These are phyloP conservation scores for Bergia puertoricense DNA, from an alignment of 92 coral and sea anemone genomes.

Conservation along the genomic window DNA sequence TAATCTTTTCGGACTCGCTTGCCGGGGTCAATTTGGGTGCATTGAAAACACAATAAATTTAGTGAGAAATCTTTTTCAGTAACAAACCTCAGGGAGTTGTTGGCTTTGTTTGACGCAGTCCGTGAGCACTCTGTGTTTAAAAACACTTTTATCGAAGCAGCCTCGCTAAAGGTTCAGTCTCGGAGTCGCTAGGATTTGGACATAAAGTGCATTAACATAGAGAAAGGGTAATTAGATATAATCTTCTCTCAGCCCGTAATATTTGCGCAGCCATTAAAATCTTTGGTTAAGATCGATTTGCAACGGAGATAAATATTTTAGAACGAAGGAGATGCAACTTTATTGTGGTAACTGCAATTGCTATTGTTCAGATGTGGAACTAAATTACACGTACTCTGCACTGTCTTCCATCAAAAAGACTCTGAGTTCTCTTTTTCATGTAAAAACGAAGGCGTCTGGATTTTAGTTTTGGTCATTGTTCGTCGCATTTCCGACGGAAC, in stretches of 20 bases:
- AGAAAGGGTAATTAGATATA: conserved; percentile 72
- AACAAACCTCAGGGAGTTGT: conserved; percentile 55
- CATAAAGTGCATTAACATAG: conserved; percentile 64
- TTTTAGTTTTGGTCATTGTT: conserved; percentile 24
- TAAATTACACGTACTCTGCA: conserved; percentile 37
- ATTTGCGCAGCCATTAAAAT: conserved; percentile 80
- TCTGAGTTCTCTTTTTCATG: conserved; percentile 34
- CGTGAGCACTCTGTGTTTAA: conserved; percentile 24
- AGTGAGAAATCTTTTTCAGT: conserved; percentile 61
- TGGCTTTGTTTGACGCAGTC: conserved; percentile 51
- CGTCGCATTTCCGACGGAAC: conserved; percentile 51
- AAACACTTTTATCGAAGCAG: conserved; percentile 27
- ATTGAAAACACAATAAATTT: conserved; percentile 61
- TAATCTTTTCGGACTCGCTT: conserved; percentile 64
- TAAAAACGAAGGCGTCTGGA: conserved; percentile 45
- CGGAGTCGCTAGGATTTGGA: conserved; percentile 35
- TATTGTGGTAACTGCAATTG: conserved; percentile 70
- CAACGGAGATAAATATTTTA: conserved; percentile 88
- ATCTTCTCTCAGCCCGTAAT: conserved; percentile 59
- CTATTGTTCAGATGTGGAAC: conserved; percentile 68
- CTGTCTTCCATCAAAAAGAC: conserved; percentile 20
- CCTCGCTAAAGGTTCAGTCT: conserved; percentile 16
- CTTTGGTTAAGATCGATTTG: conserved; percentile 84
- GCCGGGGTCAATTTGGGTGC: conserved; percentile 88
- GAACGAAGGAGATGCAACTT: conserved; percentile 64